A percentile compares a stretch with the other conserved stretches of the same genome.
phyloP scores from a whole-genome alignment of 2,797 vertebrate species.

The Petrocephalus sullivani region DNA sequence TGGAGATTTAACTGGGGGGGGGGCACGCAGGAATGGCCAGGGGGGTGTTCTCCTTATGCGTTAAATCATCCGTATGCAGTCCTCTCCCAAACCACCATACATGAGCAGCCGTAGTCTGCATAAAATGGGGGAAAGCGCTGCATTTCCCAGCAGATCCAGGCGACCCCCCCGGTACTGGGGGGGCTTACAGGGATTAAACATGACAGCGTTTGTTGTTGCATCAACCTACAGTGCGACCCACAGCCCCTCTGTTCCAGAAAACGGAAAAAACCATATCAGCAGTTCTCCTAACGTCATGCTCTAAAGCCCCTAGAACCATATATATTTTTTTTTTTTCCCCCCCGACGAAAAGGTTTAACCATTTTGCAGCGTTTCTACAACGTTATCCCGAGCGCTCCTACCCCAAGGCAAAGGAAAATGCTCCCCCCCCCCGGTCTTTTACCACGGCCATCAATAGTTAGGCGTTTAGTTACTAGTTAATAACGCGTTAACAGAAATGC shows the following conservation, averaged over 20 bases:
- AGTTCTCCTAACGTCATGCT: background rate
- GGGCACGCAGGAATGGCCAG: background rate
- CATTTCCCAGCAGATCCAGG: background rate
- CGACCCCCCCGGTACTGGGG: background rate
- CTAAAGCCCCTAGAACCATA: background rate
- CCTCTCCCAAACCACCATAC: background rate
- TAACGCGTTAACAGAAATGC: background rate
- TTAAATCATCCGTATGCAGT: background rate
- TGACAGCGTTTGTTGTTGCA: background rate
- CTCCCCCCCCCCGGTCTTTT: background rate
- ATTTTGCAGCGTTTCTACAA: background rate
- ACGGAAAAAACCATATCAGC: background rate
- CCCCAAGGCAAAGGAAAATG: background rate
- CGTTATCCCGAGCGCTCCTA: background rate
- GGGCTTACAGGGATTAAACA: background rate
- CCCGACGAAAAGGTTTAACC: background rate
- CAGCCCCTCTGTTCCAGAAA: background rate
- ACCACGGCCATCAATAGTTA: background rate
- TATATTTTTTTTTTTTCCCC: background rate
- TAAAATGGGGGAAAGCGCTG: background rate
- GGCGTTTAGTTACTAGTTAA: background rate
- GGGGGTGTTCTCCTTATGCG: background rate
- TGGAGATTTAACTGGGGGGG: background rate
- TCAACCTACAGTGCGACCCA: background rate
- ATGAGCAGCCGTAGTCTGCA: background rate